These are phyloP conservation scores for Dipus sagitta DNA, from an alignment of 2,797 vertebrate genomes.

Conservation along the genomic window DNA sequence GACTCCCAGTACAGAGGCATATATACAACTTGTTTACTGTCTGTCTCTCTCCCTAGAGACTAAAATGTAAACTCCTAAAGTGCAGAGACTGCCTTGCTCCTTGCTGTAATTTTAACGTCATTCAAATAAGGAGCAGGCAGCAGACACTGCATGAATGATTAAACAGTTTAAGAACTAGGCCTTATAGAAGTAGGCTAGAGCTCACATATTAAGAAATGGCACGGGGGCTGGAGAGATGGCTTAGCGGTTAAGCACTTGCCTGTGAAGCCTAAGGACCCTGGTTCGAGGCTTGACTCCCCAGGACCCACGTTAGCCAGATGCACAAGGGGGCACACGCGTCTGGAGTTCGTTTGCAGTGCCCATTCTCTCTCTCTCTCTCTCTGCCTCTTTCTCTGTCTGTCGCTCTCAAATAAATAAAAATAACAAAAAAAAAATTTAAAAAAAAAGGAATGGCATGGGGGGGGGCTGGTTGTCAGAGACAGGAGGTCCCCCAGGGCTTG, in stretches of 20 bases:
- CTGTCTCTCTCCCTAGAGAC: neutral
- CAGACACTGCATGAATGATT: neutral
- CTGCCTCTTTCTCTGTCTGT: no score
- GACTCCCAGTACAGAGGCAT: neutral
- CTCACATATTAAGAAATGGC: neutral
- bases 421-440: no score
- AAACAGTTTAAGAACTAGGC: neutral
- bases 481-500: neutral
- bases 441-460: neutral
- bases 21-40: neutral
- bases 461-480: no score
- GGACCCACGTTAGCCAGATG: no score
- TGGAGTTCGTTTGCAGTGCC: no score
- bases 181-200: constrained; percentile 21
- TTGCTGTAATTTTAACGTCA: neutral
- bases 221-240: no score
- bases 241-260: no score
- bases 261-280: no score
- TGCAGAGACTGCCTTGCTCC: neutral
- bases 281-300: no score
- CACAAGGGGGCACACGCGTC: no score
- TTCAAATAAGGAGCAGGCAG: neutral
- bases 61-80: constrained; percentile 15
- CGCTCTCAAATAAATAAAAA: no score
- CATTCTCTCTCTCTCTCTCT: no score